Conservation (phyloP, 37 sponge, comb jelly and placozoan genomes). For the Dysidea cf. avara region DNA sequence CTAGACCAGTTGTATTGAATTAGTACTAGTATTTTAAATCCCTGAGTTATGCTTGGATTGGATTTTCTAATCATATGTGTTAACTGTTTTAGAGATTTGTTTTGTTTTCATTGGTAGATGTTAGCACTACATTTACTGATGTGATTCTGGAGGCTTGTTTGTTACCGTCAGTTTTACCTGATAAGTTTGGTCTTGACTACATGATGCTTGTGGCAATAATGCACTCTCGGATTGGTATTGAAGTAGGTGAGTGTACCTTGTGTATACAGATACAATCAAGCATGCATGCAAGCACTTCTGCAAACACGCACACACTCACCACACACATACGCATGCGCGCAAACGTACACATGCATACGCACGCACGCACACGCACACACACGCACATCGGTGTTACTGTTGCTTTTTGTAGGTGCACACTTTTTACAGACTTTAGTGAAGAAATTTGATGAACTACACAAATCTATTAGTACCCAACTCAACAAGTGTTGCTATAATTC, state of each 20-base stretch:
- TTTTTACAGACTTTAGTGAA: constrained; percentile 58
- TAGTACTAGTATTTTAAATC: too few relatives aligned
- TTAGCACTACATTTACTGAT: constrained; percentile 50
- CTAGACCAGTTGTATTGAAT: too few relatives aligned
- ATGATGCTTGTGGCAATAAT: constrained; percentile 80
- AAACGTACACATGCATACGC: background rate
- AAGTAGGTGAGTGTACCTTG: constrained; percentile 66
- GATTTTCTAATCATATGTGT: too few relatives aligned
- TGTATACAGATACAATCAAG: background rate
- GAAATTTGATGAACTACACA: constrained; percentile 22
- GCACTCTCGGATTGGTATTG: constrained; percentile 63
- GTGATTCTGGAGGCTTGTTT: constrained; percentile 62
- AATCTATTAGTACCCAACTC: background rate
- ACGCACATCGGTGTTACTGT: background rate
- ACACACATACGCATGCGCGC: too few relatives aligned
- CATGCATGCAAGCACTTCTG: background rate
- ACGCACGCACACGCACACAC: constrained; percentile 6
- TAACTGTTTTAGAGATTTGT: too few relatives aligned
- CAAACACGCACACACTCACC: too few relatives aligned
- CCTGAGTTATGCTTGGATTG: too few relatives aligned
- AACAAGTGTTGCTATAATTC: constrained; percentile 61
- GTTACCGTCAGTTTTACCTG: constrained; percentile 31
- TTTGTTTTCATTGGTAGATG: too few relatives aligned
- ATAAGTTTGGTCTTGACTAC: constrained; percentile 74
- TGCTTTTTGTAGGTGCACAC: constrained; percentile 47